These are phyloP conservation scores for Drosophila bunnanda DNA, from an alignment of 2,888 invertebrate species.

Conservation along the genomic window DNA sequence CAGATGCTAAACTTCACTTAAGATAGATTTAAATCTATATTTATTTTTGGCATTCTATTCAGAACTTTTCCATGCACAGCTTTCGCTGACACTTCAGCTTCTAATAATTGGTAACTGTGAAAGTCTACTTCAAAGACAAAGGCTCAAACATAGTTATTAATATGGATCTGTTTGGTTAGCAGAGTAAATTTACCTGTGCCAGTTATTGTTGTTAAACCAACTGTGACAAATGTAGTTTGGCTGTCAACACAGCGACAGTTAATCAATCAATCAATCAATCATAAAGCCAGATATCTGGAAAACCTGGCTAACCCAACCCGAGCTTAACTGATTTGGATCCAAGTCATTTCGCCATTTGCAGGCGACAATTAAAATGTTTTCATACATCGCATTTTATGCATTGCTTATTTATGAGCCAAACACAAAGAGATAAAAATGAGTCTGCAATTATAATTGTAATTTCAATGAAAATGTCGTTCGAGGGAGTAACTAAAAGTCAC, in stretches of 20 bases:
- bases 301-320: constrained; percentile 28
- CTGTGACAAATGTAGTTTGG: constrained; percentile 62
- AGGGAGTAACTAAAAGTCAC: constrained; percentile 42
- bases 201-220: constrained; percentile 45
- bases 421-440: constrained; percentile 12
- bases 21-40: not conserved
- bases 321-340: constrained; percentile 28
- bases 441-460: constrained; percentile 63
- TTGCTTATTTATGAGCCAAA: constrained; percentile 26
- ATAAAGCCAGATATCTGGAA: constrained; percentile 33
- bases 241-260: constrained; percentile 58
- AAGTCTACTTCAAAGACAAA: constrained; percentile 48
- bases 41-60: constrained; percentile 27
- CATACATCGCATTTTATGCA: constrained; percentile 33
- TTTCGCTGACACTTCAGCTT: constrained; percentile 33
- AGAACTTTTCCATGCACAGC: constrained; percentile 46
- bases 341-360: constrained; percentile 58
- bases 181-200: constrained; percentile 47
- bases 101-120: constrained; percentile 68
- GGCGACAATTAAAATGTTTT: constrained; percentile 74
- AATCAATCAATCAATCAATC: constrained; percentile 65
- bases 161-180: constrained; percentile 20
- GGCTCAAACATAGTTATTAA: constrained; percentile 16
- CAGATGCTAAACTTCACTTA: not conserved
- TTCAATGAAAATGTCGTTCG: constrained; percentile 59